phyloP scores from a whole-genome alignment of 2,113 vertebrate genomes.

The Platanista minor region DNA sequence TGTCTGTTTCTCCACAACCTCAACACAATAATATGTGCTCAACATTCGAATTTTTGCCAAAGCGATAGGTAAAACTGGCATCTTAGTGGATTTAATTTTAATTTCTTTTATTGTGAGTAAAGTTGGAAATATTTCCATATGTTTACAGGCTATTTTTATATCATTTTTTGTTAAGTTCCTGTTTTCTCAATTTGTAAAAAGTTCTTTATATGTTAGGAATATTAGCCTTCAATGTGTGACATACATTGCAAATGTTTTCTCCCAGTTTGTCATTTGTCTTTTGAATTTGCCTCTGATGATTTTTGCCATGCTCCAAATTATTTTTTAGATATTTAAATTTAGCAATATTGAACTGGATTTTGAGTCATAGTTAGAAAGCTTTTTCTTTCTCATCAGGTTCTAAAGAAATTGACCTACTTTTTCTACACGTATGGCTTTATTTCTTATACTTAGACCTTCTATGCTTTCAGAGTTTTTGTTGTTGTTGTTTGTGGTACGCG shows the following conservation, averaged over 20 bases:
- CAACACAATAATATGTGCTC: not conserved
- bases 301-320: not conserved
- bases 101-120: conserved; percentile 18
- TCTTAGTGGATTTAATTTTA: not conserved
- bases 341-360: not conserved
- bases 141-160: not conserved
- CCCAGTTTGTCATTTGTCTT: not conserved
- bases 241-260: not conserved
- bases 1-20: not conserved
- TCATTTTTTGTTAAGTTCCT: not conserved
- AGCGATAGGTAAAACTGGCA: not conserved
- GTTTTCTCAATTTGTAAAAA: not conserved
- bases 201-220: not conserved
- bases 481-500: no score
- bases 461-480: not conserved
- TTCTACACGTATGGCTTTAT: not conserved
- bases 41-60: not conserved
- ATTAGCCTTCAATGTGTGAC: not conserved
- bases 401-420: not conserved
- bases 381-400: not conserved
- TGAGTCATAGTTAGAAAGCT: not conserved
- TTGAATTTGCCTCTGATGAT: not conserved
- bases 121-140: conserved; percentile 17
- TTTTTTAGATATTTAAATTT: conserved; percentile 9
- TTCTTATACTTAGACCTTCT: not conserved